A percentile compares a stretch with the other conserved stretches of the same genome.
phyloP scores from a whole-genome alignment of 1,140 invertebrate genomes.

The Samia ricini region DNA sequence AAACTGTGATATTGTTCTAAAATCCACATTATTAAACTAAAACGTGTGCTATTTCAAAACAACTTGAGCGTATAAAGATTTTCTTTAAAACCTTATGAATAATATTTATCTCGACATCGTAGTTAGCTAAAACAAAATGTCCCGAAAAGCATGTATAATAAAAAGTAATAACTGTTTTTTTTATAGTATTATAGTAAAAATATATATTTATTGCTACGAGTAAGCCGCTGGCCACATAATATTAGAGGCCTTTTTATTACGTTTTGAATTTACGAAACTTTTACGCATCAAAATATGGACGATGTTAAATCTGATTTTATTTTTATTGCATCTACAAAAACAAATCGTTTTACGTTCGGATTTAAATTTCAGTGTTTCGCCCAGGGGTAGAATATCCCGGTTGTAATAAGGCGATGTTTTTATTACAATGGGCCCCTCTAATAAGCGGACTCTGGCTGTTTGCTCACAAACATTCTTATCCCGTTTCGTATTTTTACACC shows the following conservation, averaged over 20 bases:
- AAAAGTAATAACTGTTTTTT: not conserved
- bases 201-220: not conserved
- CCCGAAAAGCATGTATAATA: too few species aligned
- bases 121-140: too few species aligned
- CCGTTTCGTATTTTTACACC: conserved; percentile 64
- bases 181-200: not conserved
- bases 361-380: conserved; percentile 59
- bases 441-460: conserved; percentile 69
- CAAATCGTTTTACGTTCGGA: conserved; percentile 64
- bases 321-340: conserved; percentile 60
- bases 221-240: not conserved
- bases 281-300: conserved; percentile 35
- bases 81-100: too few species aligned
- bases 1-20: too few species aligned
- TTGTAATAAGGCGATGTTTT: conserved; percentile 71
- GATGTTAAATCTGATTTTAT: conserved; percentile 55
- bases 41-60: too few species aligned
- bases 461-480: conserved; percentile 67
- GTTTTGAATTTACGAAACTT: conserved; percentile 21
- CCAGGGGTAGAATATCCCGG: conserved; percentile 35
- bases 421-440: conserved; percentile 66
- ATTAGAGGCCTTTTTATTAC: not conserved
- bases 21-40: too few species aligned
- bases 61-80: too few species aligned
- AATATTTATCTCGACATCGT: too few species aligned